phyloP scores from a whole-genome alignment of 2,113 vertebrate species.

The Atrichornis clamosus region DNA sequence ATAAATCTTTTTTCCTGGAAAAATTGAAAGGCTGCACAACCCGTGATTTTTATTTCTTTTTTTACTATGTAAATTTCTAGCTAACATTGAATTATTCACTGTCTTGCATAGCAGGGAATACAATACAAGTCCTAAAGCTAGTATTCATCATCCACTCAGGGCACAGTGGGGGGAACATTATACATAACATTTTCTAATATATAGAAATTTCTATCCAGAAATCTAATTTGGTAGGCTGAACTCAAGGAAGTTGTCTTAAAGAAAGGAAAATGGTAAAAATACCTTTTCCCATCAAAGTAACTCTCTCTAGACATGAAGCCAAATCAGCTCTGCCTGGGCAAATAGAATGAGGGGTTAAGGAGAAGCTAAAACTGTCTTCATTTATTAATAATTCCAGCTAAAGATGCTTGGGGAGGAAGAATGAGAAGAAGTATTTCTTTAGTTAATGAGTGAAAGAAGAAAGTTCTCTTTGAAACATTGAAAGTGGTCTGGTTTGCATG shows the following conservation, averaged over 20 bases:
- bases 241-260: neutral
- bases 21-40: neutral
- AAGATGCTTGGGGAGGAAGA: neutral
- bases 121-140: neutral
- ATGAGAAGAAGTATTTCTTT: neutral
- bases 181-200: neutral
- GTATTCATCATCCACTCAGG: neutral
- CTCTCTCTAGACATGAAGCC: neutral
- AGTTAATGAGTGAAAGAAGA: neutral
- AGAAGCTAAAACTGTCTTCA: neutral
- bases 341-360: neutral
- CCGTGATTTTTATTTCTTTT: neutral
- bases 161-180: neutral
- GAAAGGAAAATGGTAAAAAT: neutral
- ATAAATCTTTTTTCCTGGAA: neutral
- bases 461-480: neutral
- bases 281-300: neutral
- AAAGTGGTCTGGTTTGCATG: neutral
- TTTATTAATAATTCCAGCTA: neutral
- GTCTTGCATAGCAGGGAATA: neutral
- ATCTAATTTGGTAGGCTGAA: neutral
- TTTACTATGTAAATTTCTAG: neutral
- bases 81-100: neutral
- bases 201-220: neutral
- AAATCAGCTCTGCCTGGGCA: neutral